These are phyloP conservation scores for Tympanoctomys barrerae DNA, from an alignment of 2,797 vertebrate genomes.

Conservation along the genomic window DNA sequence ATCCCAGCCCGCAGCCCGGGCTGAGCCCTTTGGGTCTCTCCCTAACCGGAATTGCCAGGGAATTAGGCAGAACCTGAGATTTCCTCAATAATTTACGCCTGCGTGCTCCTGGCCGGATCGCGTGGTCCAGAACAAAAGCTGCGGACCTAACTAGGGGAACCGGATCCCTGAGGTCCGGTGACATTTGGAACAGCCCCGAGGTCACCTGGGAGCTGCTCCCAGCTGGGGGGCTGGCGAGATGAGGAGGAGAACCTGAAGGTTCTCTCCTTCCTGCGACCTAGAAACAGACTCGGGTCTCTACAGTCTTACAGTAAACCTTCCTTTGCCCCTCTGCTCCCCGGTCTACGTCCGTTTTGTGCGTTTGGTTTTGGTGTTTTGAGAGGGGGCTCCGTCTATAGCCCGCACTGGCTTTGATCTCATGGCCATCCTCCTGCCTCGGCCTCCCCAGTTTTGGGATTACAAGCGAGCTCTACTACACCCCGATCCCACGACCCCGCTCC, in stretches of 20 bases:
- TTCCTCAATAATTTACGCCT: conserved; percentile 73
- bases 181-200: neutral
- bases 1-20: neutral
- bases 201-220: neutral
- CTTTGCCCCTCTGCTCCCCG: neutral
- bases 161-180: neutral
- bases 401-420: neutral
- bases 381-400: neutral
- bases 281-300: neutral
- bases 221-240: neutral
- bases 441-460: neutral
- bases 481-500: neutral
- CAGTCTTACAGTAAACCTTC: neutral
- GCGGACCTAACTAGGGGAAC: conserved; percentile 38
- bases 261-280: neutral
- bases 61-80: conserved; percentile 74
- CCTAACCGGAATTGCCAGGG: neutral
- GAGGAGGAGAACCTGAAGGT: neutral
- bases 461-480: neutral
- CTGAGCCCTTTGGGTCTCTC: conserved; percentile 62
- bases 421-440: neutral
- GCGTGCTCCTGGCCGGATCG: conserved; percentile 36
- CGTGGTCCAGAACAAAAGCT: conserved; percentile 23
- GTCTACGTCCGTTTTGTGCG: neutral
- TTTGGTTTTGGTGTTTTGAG: neutral